phyloP scores from a whole-genome alignment of 2,797 vertebrate species.

The Leucoraja ocellata region DNA sequence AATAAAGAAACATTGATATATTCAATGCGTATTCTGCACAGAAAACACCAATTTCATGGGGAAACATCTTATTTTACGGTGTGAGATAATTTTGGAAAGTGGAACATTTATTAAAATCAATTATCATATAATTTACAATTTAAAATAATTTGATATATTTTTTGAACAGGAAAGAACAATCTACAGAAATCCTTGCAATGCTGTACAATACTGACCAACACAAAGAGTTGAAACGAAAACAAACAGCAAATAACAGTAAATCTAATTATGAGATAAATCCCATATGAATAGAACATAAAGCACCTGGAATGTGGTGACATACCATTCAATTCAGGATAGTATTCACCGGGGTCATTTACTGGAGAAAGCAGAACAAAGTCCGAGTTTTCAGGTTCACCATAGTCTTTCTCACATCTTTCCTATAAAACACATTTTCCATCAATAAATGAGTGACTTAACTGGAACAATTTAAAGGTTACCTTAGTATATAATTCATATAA shows the following conservation, averaged over 20 bases:
- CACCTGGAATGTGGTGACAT: not conserved
- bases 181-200: not conserved
- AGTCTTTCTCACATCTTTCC: not conserved
- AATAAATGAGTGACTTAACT: constrained; percentile 11
- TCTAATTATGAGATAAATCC: not conserved
- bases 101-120: not conserved
- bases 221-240: not conserved
- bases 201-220: not conserved
- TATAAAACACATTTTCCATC: constrained; percentile 20
- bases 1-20: not conserved
- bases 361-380: not conserved
- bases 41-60: not conserved
- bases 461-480: not conserved
- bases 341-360: not conserved
- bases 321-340: constrained; percentile 11
- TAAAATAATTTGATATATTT: not conserved
- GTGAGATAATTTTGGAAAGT: not conserved
- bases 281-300: not conserved
- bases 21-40: not conserved
- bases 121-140: not conserved
- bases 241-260: not conserved
- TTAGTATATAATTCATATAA: not conserved
- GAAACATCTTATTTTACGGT: too few relatives aligned
- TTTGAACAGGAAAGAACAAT: not conserved
- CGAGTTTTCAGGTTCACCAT: not conserved